Evolutionary conservation across 2,888 invertebrate species (phyloP).

Genomic region (Apodemia duryi): DNA sequence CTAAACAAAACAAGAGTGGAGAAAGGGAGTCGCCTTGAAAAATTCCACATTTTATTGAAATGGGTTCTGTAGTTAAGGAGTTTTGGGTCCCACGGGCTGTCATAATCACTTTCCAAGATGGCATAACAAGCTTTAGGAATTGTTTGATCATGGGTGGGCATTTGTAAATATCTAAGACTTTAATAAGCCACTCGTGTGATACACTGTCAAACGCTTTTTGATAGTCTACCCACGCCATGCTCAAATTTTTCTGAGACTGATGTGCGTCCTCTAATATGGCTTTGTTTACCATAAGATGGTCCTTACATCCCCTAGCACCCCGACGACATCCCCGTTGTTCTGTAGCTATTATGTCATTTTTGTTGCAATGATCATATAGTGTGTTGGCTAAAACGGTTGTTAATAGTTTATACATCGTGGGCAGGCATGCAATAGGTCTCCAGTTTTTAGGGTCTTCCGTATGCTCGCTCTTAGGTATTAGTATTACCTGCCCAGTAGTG

Average conservation of each 20-base stretch:
- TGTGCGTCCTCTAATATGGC: constrained; percentile 15
- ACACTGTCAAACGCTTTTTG: neutral
- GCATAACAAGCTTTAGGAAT: neutral
- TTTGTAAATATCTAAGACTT: neutral
- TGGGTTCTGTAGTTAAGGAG: neutral
- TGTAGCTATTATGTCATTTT: constrained; percentile 19
- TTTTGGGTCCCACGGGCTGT: neutral
- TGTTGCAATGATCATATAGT: constrained; percentile 18
- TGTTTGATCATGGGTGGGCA: neutral
- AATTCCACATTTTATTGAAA: neutral
- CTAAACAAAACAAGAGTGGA: neutral
- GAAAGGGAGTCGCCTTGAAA: constrained; percentile 17
- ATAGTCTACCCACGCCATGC: neutral
- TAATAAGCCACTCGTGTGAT: neutral
- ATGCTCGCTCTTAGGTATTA: neutral
- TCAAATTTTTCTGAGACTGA: neutral
- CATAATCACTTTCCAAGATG: constrained; percentile 17
- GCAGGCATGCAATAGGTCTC: constrained; percentile 27
- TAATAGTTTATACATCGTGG: constrained; percentile 25
- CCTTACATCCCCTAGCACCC: constrained; percentile 23
- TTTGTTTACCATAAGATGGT: constrained; percentile 28
- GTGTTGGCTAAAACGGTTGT: constrained; percentile 19
- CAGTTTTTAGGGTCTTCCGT: constrained; percentile 34
- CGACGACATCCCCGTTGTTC: constrained; percentile 25
- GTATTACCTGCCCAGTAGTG: constrained; percentile 9